These are phyloP conservation scores for Scaptodrosophila latifasciaeformis DNA, from an alignment of 2,888 invertebrate species.

Conservation along the genomic window DNA sequence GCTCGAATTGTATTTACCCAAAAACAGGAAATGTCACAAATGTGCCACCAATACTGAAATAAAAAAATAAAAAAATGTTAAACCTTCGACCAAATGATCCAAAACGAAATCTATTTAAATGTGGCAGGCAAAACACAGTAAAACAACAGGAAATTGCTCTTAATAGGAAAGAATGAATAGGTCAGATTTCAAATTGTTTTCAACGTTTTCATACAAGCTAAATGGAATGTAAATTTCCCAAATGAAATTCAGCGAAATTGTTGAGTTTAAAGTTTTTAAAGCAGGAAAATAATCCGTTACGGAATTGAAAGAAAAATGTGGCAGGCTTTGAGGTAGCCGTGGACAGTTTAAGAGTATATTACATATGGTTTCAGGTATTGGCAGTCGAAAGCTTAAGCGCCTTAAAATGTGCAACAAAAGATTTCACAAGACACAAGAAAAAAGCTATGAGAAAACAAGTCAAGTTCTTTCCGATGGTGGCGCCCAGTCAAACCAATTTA, in stretches of 20 bases:
- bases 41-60: slow-evolving; percentile 6
- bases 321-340: too few species aligned
- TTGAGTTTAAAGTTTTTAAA: too few species aligned
- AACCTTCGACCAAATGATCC: too few species aligned
- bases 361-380: neutral
- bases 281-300: too few species aligned
- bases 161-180: too few species aligned
- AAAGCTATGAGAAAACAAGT: slow-evolving; percentile 7
- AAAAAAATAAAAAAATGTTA: slow-evolving; percentile 14
- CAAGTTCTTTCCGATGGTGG: too few species aligned
- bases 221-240: too few species aligned
- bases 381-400: slow-evolving; percentile 36
- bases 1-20: slow-evolving; percentile 52
- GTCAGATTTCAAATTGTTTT: too few species aligned
- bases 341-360: slow-evolving; percentile 7
- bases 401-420: slow-evolving; percentile 46
- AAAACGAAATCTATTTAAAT: too few species aligned
- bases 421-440: neutral
- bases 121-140: slow-evolving; percentile 10
- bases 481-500: slow-evolving; percentile 26
- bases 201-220: too few species aligned
- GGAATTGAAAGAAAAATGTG: too few species aligned
- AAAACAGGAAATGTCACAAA: slow-evolving; percentile 55
- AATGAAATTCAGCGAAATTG: too few species aligned
- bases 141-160: slow-evolving; percentile 18